These are phyloP conservation scores for Tipula vernalis DNA, from an alignment of 2,888 invertebrate species.

Conservation along the genomic window DNA sequence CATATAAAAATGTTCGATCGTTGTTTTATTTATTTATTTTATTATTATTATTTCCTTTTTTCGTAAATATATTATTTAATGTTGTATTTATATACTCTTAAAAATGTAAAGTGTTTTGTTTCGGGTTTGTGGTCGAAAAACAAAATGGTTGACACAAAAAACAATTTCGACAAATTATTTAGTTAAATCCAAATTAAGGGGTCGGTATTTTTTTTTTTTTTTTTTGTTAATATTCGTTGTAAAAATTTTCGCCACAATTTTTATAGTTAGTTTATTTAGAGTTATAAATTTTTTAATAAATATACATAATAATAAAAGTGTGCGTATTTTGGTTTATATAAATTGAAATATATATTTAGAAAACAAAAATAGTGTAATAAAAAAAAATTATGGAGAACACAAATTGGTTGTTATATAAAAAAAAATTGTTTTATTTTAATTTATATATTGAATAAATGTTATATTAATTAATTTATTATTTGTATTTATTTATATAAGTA, in stretches of 20 bases:
- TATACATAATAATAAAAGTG: not conserved
- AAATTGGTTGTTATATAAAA: not conserved
- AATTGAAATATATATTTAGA: not conserved
- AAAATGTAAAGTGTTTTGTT: not conserved
- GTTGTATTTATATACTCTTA: too few relatives aligned
- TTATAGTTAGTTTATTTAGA: not conserved
- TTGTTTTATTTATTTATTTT: conserved; percentile 4
- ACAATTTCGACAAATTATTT: not conserved
- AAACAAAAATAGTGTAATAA: not conserved
- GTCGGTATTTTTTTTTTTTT: not conserved
- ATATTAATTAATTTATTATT: not conserved
- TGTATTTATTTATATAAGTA: not conserved
- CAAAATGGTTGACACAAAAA: not conserved
- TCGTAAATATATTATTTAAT: not conserved
- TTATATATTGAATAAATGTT: not conserved
- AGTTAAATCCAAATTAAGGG: not conserved
- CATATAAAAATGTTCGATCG: not conserved
- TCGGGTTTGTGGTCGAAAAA: not conserved
- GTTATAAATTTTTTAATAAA: not conserved
- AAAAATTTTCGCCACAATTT: not conserved
- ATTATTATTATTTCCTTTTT: not conserved
- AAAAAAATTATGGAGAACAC: not conserved
- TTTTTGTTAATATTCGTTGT: not conserved
- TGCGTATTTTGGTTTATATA: not conserved
- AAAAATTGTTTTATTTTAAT: not conserved